Conservation (phyloP, 2,888 invertebrate species). For the Nemotelus nigrinus region DNA sequence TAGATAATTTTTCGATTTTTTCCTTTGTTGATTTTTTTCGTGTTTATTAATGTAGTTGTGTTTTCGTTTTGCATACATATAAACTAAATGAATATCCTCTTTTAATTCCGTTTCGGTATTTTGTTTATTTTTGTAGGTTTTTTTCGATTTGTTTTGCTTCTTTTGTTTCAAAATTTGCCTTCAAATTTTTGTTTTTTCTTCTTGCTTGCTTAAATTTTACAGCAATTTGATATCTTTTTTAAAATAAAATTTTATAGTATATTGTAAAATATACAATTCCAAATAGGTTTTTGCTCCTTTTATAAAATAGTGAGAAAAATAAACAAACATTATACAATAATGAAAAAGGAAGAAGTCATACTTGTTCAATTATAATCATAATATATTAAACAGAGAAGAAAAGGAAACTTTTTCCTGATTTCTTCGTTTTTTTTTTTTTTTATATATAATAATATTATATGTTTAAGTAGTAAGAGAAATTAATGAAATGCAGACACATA, state of each 20-base stretch:
- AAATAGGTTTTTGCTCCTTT: background rate
- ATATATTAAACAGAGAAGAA: conserved; percentile 40
- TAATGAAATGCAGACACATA: conserved; percentile 43
- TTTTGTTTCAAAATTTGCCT: background rate
- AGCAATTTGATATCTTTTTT: conserved; percentile 19
- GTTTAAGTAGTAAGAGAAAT: conserved; percentile 14
- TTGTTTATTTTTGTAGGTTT: conserved; percentile 15
- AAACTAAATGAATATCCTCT: conserved; percentile 16
- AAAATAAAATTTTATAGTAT: conserved; percentile 32
- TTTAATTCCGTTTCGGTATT: background rate
- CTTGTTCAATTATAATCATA: conserved; percentile 34
- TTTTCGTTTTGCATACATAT: background rate
- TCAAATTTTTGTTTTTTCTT: background rate
- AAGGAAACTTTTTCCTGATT: conserved; percentile 7
- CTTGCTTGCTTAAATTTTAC: background rate
- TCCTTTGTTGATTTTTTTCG: background rate
- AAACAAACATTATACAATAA: conserved; percentile 36
- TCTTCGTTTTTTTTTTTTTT: background rate
- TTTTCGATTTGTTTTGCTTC: conserved; percentile 19
- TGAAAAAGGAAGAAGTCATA: conserved; percentile 36
- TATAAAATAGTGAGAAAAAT: conserved; percentile 23
- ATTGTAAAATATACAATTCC: conserved; percentile 30
- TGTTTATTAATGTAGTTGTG: conserved; percentile 1
- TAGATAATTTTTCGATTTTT: conserved; percentile 7
- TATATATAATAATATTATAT: conserved; percentile 22